Evolutionary conservation across 2,113 vertebrate species (phyloP).

Genomic region (Oxygymnocypris stewartii): DNA sequence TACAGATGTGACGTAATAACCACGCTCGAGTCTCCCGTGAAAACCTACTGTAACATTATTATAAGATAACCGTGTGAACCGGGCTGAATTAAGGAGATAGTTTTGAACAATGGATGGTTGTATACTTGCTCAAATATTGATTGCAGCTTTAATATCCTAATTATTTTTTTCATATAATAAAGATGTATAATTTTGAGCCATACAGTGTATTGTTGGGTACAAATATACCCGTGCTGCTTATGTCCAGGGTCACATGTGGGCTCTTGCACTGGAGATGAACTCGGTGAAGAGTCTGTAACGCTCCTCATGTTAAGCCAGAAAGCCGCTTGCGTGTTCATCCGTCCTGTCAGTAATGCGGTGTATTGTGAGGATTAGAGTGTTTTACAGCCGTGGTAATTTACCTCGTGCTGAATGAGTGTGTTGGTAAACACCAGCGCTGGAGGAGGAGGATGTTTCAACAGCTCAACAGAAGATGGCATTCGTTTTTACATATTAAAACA

Average conservation of each 20-base stretch:
- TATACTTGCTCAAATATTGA: too few relatives aligned
- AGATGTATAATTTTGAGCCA: too few relatives aligned
- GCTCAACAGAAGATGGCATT: not conserved
- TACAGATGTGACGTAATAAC: too few relatives aligned
- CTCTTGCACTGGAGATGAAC: conserved; percentile 55
- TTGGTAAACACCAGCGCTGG: conserved; percentile 13
- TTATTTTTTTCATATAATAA: too few relatives aligned
- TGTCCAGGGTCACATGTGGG: not conserved
- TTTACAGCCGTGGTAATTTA: conserved; percentile 11
- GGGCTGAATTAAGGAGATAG: too few relatives aligned
- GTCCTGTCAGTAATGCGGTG: not conserved
- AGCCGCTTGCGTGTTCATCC: not conserved
- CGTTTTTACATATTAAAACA: not conserved
- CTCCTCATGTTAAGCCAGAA: not conserved
- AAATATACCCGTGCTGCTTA: too few relatives aligned
- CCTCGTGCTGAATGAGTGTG: not conserved
- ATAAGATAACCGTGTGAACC: too few relatives aligned
- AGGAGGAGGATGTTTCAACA: not conserved
- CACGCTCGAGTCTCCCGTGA: too few relatives aligned
- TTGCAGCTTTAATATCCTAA: too few relatives aligned
- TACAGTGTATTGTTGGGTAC: too few relatives aligned
- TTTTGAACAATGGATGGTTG: too few relatives aligned
- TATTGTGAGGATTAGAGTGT: conserved; percentile 16
- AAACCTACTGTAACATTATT: too few relatives aligned
- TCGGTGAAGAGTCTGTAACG: conserved; percentile 46